Conservation (phyloP, 2,888 invertebrate genomes). For the Pediacus dermestoides region DNA sequence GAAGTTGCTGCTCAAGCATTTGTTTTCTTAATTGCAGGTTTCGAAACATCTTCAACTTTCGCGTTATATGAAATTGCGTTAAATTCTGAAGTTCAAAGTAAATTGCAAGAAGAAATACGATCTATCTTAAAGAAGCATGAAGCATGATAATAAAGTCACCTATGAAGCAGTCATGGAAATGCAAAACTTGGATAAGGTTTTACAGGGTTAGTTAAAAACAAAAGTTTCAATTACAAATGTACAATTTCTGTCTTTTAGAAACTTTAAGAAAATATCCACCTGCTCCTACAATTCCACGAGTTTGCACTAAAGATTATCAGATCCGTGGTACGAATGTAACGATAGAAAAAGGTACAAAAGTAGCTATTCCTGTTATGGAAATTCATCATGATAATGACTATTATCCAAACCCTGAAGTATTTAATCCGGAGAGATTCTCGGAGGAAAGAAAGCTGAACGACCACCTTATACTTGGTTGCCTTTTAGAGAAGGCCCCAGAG, state of each 20-base stretch:
- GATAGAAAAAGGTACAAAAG: constrained; percentile 40
- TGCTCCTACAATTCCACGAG: constrained; percentile 26
- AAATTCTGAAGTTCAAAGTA: constrained; percentile 24
- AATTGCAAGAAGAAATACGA: constrained; percentile 26
- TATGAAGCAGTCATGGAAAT: constrained; percentile 32
- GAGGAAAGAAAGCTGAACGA: constrained; percentile 24
- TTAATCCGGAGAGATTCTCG: constrained; percentile 33
- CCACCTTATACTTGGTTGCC: constrained; percentile 33
- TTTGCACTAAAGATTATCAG: constrained; percentile 32
- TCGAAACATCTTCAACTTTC: constrained; percentile 28
- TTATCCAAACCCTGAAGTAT: constrained; percentile 32
- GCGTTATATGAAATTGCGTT: constrained; percentile 22
- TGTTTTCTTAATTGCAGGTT: constrained; percentile 25
- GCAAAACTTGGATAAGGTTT: constrained; percentile 48
- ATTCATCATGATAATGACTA: constrained; percentile 33
- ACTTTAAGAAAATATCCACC: constrained; percentile 44
- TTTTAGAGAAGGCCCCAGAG: constrained; percentile 45
- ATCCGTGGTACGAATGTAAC: constrained; percentile 38
- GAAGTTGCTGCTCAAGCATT: constrained; percentile 27
- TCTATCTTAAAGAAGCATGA: constrained; percentile 23
- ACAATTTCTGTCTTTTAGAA: too few species aligned
- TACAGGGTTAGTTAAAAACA: constrained; percentile 45
- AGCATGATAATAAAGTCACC: constrained; percentile 25
- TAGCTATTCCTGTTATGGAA: constrained; percentile 37
- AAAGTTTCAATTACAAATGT: too few species aligned